Evolutionary conservation across 2,113 vertebrate species (phyloP).

Genomic region (Spilogale gracilis): DNA sequence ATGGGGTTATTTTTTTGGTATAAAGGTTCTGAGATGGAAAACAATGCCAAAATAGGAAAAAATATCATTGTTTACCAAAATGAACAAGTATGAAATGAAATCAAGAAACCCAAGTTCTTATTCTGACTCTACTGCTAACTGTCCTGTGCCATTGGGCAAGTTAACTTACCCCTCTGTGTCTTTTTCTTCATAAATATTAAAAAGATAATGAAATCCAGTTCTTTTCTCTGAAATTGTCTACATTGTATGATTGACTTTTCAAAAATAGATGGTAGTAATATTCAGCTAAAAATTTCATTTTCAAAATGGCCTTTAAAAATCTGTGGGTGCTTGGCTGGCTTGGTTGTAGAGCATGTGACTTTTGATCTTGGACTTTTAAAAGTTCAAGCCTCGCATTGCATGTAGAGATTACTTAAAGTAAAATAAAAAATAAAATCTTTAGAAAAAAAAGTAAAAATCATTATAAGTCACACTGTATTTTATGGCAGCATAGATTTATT

Average conservation of each 20-base stretch:
- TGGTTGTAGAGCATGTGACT: not conserved
- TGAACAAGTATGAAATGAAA: not conserved
- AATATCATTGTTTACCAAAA: not conserved
- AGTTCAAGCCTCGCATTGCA: not conserved
- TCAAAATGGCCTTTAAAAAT: slow-evolving; percentile 35
- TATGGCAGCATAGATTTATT: not conserved
- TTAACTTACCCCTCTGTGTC: not conserved
- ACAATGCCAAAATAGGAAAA: not conserved
- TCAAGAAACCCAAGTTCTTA: not conserved
- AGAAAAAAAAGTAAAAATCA: not conserved
- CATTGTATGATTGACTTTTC: slow-evolving; percentile 14
- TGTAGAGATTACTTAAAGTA: not conserved
- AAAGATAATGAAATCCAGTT: not conserved
- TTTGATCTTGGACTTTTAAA: not conserved
- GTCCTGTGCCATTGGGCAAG: not conserved
- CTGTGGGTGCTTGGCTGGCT: not conserved
- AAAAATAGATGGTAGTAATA: not conserved
- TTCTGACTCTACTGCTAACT: not conserved
- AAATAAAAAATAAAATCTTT: not conserved
- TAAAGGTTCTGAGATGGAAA: not conserved
- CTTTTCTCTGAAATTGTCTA: not conserved
- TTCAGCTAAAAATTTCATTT: slow-evolving; percentile 43
- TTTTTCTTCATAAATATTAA: not conserved
- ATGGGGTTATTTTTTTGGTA: not conserved
- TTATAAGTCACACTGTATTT: not conserved